A percentile compares a stretch with the other conserved stretches of the same genome.
Evolutionary conservation across 1,140 invertebrate species (phyloP).

Genomic region (Aphidius gifuensis): DNA sequence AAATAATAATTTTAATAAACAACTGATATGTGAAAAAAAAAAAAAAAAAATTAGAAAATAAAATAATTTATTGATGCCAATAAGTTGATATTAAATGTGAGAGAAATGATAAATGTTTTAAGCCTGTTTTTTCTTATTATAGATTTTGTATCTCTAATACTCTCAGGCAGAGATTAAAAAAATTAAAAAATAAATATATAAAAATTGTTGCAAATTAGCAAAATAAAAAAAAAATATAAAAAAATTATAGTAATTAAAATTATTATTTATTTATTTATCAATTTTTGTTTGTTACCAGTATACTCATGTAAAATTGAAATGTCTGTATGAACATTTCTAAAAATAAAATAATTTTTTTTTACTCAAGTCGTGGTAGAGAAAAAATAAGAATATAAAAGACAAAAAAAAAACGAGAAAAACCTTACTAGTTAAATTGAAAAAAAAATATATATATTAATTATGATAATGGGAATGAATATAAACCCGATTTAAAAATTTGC

Average conservation of each 20-base stretch:
- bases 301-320: no score
- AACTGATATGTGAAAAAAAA: no score
- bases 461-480: no score
- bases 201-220: conserved; percentile 14
- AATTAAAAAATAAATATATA: conserved; percentile 10
- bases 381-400: no score
- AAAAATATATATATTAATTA: no score
- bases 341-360: no score
- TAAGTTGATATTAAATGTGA: conserved; percentile 48
- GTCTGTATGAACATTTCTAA: not conserved
- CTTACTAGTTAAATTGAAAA: no score
- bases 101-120: conserved; percentile 39
- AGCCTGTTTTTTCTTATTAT: conserved; percentile 54
- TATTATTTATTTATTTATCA: not conserved
- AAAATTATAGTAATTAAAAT: not conserved
- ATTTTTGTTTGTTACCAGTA: not conserved
- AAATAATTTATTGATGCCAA: conserved; percentile 29
- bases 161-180: conserved; percentile 50
- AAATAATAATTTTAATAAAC: conserved; percentile 19
- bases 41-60: conserved; percentile 27
- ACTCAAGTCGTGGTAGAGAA: no score
- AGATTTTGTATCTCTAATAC: conserved; percentile 56
- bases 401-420: no score
- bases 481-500: not conserved
- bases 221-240: not conserved